A percentile compares a stretch with the other conserved stretches of the same genome.
These are phyloP conservation scores for Pimpla rufipes DNA, from an alignment of 2,888 invertebrate species.

Conservation along the genomic window DNA sequence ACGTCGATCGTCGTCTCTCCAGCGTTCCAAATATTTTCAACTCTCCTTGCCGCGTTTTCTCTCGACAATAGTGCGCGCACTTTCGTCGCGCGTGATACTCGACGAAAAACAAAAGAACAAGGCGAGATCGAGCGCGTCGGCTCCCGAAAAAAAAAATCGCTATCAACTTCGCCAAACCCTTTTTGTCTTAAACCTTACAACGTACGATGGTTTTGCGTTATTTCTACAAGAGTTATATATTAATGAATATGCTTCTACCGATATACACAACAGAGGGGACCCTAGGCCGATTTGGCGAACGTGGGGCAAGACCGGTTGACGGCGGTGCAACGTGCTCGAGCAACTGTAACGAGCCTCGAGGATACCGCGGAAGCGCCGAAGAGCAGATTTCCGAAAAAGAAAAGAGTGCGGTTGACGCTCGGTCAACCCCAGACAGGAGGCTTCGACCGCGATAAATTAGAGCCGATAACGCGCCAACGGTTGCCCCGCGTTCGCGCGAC, in stretches of 20 bases:
- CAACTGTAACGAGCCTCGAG: slow-evolving; percentile 1
- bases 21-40: not conserved
- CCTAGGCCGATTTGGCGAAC: slow-evolving; percentile 77
- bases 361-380: not conserved
- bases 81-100: slow-evolving; percentile 28
- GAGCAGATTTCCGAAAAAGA: not conserved
- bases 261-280: slow-evolving; percentile 80
- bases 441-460: not conserved
- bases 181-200: slow-evolving; percentile 21
- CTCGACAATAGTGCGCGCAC: slow-evolving; percentile 25
- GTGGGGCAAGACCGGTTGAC: slow-evolving; percentile 82
- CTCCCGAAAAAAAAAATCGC: not conserved
- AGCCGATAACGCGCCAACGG: slow-evolving; percentile 6
- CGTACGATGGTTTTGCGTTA: slow-evolving; percentile 34
- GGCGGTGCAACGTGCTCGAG: not conserved
- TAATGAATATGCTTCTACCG: slow-evolving; percentile 81
- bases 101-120: slow-evolving; percentile 23
- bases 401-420: not conserved
- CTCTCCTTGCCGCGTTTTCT: slow-evolving; percentile 2
- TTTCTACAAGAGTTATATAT: slow-evolving; percentile 73
- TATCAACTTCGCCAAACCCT: not conserved
- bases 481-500: slow-evolving; percentile 31
- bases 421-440: not conserved
- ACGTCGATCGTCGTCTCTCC: slow-evolving; percentile 5
- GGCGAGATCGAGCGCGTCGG: not conserved